These are phyloP conservation scores for Neotoxoptera formosana DNA, from an alignment of 1,140 invertebrate species.

Conservation along the genomic window DNA sequence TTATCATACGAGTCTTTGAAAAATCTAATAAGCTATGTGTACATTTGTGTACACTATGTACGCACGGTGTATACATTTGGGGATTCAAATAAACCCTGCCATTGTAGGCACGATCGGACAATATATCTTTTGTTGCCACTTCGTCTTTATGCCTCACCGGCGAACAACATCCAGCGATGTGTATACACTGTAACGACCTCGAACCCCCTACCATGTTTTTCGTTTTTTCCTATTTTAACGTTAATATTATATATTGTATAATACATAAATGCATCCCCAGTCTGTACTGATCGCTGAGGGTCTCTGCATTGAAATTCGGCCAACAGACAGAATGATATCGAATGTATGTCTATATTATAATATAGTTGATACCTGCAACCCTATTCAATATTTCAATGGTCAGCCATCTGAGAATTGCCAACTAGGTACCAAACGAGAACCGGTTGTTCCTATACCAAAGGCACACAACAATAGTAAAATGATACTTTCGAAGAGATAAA, in stretches of 20 bases:
- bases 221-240: slow-evolving; percentile 13
- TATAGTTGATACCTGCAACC: background rate
- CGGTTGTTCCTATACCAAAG: background rate
- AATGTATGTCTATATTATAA: background rate
- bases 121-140: slow-evolving; percentile 47
- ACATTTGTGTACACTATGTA: background rate
- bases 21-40: background rate
- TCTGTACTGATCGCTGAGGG: slow-evolving; percentile 44
- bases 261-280: background rate
- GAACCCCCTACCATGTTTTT: slow-evolving; percentile 24
- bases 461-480: background rate
- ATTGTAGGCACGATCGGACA: background rate
- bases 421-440: background rate
- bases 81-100: background rate
- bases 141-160: slow-evolving; percentile 34
- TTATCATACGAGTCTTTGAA: background rate
- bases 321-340: slow-evolving; percentile 19
- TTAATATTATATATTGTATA: background rate
- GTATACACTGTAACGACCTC: slow-evolving; percentile 48
- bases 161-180: background rate
- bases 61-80: background rate
- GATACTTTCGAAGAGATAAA: background rate
- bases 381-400: background rate
- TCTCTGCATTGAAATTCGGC: slow-evolving; percentile 34
- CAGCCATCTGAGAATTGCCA: background rate